Percentiles rank a stretch among this genome's conserved stretches.
phyloP scores from a whole-genome alignment of 2,888 invertebrate species.

The Bellardia bayeri region DNA sequence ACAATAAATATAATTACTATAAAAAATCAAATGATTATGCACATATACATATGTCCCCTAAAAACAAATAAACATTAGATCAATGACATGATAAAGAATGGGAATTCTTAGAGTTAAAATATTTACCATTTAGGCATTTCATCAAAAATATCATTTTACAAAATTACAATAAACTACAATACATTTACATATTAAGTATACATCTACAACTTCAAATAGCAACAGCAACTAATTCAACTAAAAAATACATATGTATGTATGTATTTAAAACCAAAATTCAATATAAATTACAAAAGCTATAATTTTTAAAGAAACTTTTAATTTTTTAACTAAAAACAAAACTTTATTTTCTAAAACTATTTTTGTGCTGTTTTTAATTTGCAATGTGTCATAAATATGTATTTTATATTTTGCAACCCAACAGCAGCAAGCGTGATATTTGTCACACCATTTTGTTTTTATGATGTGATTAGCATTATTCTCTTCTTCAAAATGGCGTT shows the following conservation, averaged over 20 bases:
- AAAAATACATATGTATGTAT: not conserved
- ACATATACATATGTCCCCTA: conserved; percentile 53
- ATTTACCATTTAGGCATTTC: conserved; percentile 56
- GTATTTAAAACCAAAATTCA: conserved; percentile 13
- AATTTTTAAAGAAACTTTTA: conserved; percentile 1
- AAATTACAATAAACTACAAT: conserved; percentile 16
- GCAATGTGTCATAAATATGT: not conserved
- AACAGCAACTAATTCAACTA: conserved; percentile 17
- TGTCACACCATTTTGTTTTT: no score
- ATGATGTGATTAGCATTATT: no score
- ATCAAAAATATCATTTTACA: conserved; percentile 34
- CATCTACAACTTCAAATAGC: conserved; percentile 1
- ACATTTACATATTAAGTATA: conserved; percentile 1
- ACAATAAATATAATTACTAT: conserved; percentile 38
- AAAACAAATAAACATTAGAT: conserved; percentile 34
- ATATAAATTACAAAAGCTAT: not conserved
- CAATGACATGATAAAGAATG: conserved; percentile 17
- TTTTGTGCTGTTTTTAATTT: not conserved
- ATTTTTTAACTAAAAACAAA: conserved; percentile 22
- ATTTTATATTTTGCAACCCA: no score
- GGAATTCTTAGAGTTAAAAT: conserved; percentile 40
- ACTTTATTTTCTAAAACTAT: not conserved
- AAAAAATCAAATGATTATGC: conserved; percentile 47
- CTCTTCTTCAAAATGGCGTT: no score
- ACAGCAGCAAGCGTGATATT: no score